A percentile compares a stretch with the other conserved stretches of the same genome.
Conservation (phyloP, 2,797 vertebrate species). For the Mionectes olivaceus region DNA sequence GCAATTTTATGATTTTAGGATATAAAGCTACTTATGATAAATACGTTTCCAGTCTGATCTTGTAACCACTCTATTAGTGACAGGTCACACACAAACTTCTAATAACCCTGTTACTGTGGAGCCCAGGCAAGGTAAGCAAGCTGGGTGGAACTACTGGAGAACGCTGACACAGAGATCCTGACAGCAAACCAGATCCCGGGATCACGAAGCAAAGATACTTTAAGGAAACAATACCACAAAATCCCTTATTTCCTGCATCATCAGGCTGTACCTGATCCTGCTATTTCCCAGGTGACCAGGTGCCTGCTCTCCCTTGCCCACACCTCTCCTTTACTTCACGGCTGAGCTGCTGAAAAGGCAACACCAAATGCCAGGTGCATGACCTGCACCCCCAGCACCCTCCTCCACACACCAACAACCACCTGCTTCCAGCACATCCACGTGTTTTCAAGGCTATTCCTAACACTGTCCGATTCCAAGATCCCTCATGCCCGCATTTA, state of each 20-base stretch:
- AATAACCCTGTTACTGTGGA: background rate
- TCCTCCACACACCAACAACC: background rate
- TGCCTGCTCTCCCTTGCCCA: background rate
- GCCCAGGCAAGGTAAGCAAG: background rate
- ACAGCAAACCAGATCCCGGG: background rate
- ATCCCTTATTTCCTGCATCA: background rate
- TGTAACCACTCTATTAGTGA: background rate
- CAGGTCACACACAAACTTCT: background rate
- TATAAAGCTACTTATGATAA: background rate
- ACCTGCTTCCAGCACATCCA: background rate
- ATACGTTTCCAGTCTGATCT: background rate
- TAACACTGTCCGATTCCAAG: rapidly evolving
- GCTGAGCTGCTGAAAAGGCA: background rate
- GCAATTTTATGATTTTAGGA: background rate
- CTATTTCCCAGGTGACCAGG: background rate
- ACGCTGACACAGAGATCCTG: background rate
- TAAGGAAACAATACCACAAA: background rate
- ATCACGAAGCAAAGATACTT: background rate
- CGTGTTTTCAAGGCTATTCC: background rate
- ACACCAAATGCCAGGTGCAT: rapidly evolving
- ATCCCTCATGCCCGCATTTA: rapidly evolving
- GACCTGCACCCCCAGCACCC: rapidly evolving
- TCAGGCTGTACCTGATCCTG: background rate
- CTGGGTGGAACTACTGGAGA: background rate
- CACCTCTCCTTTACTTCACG: rapidly evolving